Evolutionary conservation across 2,888 invertebrate genomes (phyloP).

Genomic region (Ochropacha duplaris): DNA sequence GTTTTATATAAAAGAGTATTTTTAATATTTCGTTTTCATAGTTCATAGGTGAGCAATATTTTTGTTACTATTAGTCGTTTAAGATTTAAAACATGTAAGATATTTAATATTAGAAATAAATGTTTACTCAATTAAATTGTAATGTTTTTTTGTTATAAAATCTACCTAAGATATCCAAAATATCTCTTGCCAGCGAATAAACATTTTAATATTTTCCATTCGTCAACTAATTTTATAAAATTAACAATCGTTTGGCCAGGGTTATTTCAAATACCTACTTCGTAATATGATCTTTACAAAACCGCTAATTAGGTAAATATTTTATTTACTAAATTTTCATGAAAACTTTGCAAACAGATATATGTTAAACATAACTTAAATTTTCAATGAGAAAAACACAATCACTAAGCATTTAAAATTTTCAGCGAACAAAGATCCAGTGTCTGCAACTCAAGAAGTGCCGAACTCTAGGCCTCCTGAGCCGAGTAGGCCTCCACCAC

Average conservation of each 20-base stretch:
- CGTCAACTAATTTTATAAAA: background rate
- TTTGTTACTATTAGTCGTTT: constrained; percentile 73
- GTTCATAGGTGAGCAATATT: constrained; percentile 72
- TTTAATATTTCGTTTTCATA: constrained; percentile 38
- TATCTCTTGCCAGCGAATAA: background rate
- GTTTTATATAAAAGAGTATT: background rate
- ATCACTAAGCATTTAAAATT: constrained; percentile 15
- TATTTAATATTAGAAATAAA: constrained; percentile 69
- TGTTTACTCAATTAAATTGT: constrained; percentile 51
- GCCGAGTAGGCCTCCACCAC: constrained; percentile 59
- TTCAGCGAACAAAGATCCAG: constrained; percentile 61
- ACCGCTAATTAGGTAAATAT: constrained; percentile 11
- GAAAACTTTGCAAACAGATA: background rate
- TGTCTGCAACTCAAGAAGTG: constrained; percentile 45
- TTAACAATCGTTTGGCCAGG: background rate
- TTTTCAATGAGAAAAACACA: background rate
- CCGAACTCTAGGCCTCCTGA: constrained; percentile 62
- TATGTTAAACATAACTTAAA: background rate
- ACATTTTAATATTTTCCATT: background rate
- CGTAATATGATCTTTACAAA: constrained; percentile 3
- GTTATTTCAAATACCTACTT: constrained; percentile 3
- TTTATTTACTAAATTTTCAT: constrained; percentile 4
- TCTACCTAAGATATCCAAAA: background rate
- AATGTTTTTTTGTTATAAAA: constrained; percentile 45
- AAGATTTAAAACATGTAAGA: constrained; percentile 64